These are phyloP conservation scores for Auanema sp. DNA, from an alignment of 2,888 invertebrate species.

Conservation along the genomic window DNA sequence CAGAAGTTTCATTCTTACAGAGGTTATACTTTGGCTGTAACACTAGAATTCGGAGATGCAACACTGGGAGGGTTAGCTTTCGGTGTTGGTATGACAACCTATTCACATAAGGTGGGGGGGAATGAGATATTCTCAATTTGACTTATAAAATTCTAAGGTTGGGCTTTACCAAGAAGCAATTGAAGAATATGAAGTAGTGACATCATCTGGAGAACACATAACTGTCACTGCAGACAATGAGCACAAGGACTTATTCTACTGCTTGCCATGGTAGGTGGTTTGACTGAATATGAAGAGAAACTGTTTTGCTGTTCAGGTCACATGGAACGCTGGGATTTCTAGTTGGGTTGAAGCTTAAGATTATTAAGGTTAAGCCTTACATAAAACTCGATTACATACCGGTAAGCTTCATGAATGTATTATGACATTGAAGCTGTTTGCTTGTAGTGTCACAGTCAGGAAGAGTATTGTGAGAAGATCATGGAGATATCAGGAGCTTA, in stretches of 20 bases:
- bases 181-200: constrained; percentile 73
- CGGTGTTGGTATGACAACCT: constrained; percentile 77
- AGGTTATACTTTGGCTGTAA: constrained; percentile 75
- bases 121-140: too few species aligned
- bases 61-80: constrained; percentile 75
- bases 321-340: constrained; percentile 72
- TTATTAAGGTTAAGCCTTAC: constrained; percentile 73
- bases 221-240: constrained; percentile 68
- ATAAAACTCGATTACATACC: constrained; percentile 74
- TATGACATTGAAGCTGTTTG: too few species aligned
- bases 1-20: constrained; percentile 54
- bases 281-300: too few species aligned
- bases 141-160: constrained; percentile 61
- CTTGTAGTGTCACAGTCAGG: constrained; percentile 69
- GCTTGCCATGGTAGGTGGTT: constrained; percentile 71
- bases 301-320: constrained; percentile 69
- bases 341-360: constrained; percentile 72
- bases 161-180: constrained; percentile 76
- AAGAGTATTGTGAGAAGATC: constrained; percentile 73
- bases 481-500: constrained; percentile 72
- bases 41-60: constrained; percentile 75
- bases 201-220: constrained; percentile 72
- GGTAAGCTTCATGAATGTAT: constrained; percentile 45
- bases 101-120: constrained; percentile 71
- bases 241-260: constrained; percentile 70